Conservation (phyloP, 2,888 invertebrate species). For the Conomelus anceps region DNA sequence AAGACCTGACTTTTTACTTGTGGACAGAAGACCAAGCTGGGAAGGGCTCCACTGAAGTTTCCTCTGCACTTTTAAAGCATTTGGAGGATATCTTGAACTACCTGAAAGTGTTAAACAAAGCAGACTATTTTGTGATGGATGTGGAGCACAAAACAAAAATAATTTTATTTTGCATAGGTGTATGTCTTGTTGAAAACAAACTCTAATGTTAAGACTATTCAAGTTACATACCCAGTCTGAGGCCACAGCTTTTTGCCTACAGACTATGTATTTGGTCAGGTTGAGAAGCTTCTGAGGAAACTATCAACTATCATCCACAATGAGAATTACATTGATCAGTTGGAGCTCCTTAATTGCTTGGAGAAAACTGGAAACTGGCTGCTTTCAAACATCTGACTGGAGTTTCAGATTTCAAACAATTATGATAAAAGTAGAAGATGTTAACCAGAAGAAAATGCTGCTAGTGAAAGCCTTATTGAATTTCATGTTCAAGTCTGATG, state of each 20-base stretch:
- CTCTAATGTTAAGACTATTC: constrained; percentile 25
- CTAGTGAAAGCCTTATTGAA: not conserved
- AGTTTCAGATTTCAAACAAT: not conserved
- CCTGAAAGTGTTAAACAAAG: not conserved
- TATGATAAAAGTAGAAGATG: not conserved
- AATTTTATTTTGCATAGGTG: constrained; percentile 34
- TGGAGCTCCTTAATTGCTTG: constrained; percentile 25
- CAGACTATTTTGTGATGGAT: constrained; percentile 22
- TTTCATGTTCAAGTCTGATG: not conserved
- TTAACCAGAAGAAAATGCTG: not conserved
- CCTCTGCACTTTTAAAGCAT: constrained; percentile 34
- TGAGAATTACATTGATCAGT: constrained; percentile 27
- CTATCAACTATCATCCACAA: constrained; percentile 25
- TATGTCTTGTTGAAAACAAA: constrained; percentile 28
- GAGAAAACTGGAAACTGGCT: constrained; percentile 14
- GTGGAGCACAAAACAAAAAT: constrained; percentile 36
- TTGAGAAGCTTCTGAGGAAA: constrained; percentile 33
- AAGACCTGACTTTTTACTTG: constrained; percentile 28
- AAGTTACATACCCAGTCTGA: constrained; percentile 35
- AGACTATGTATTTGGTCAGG: constrained; percentile 36
- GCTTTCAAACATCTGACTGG: not conserved
- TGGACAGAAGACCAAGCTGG: constrained; percentile 37
- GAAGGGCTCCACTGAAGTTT: constrained; percentile 38
- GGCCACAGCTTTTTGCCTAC: constrained; percentile 37
- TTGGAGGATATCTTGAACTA: constrained; percentile 25